phyloP scores from a whole-genome alignment of 2,888 invertebrate species.

The Synanthedon formicaeformis region DNA sequence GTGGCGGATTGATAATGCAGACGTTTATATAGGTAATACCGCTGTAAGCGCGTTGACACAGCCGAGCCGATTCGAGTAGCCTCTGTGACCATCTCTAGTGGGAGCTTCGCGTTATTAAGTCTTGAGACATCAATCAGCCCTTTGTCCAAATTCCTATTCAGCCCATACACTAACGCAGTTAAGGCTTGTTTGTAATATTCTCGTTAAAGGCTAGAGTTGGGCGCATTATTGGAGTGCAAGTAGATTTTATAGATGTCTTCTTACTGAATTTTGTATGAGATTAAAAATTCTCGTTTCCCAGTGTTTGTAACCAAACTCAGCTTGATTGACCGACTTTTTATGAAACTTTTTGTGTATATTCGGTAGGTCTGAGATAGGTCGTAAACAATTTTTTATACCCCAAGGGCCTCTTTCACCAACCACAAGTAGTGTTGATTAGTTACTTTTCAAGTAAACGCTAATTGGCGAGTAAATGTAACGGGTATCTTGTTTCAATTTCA shows the following conservation, averaged over 20 bases:
- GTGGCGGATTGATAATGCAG: constrained; percentile 44
- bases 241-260: neutral
- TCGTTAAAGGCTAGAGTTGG: neutral
- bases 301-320: too few relatives aligned
- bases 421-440: too few relatives aligned
- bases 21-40: constrained; percentile 48
- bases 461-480: too few relatives aligned
- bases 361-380: too few relatives aligned
- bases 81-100: constrained; percentile 26
- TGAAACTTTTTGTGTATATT: too few relatives aligned
- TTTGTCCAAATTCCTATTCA: neutral
- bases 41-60: constrained; percentile 27
- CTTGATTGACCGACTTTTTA: too few relatives aligned
- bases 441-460: too few relatives aligned
- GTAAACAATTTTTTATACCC: too few relatives aligned
- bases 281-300: too few relatives aligned
- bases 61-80: constrained; percentile 34
- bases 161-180: neutral
- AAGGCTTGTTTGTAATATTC: neutral
- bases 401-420: too few relatives aligned
- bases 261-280: too few relatives aligned
- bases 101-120: constrained; percentile 22
- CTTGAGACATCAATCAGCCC: constrained; percentile 7
- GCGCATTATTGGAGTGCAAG: neutral
- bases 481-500: too few relatives aligned